Evolutionary conservation across 1,140 invertebrate genomes (phyloP), one percentile per base, ranked within the genome.

Genomic region (Hydropsyche tenuis): DNA sequence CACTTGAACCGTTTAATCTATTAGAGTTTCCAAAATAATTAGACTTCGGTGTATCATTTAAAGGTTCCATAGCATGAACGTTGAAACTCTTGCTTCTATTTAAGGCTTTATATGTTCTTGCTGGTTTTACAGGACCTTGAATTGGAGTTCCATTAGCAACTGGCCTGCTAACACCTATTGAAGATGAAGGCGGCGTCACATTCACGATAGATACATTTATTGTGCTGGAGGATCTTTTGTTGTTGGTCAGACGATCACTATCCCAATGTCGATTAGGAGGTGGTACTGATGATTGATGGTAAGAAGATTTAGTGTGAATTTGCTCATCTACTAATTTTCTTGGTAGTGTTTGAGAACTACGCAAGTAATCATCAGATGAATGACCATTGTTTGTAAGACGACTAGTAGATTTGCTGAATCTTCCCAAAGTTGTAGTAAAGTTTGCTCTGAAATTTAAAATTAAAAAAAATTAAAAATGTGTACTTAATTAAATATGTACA

Each of bases 41-140:
- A 53, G 84, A 81, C 30, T 83, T 82, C 72, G 82, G 82, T 56
- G 83, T 81, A 73, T 81, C 78, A 75, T 79, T 80, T 81, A 83
- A 75, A 43, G 81, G 85, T 45, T 83, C 82, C 80, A 81, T 80
- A 77, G 87, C 89, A 77, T 93, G 90, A 56, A 93, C 90, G 84
- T 93, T 94, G 82, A 95, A 94, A 82, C 93, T 94, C 82, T 94
- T 93, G 83, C 93, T 94, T 65, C 93, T 85, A 18, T 91, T 89
- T 11, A 95, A 82, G 0, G 91, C 89, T 78, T 90, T 92, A 80
- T 93, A 93, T 11, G 91, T 91, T 73, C 92, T 82, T 30, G 91
- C 90, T 1, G 91, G 91, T 81, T 93, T 93, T 0, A 87, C 87
- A 0, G 92, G 91, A 9, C 87, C 88, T 30, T 84, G 82, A 48